These are phyloP conservation scores for Myotis findleyi DNA, from an alignment of 2,797 vertebrate species.

Conservation along the genomic window DNA sequence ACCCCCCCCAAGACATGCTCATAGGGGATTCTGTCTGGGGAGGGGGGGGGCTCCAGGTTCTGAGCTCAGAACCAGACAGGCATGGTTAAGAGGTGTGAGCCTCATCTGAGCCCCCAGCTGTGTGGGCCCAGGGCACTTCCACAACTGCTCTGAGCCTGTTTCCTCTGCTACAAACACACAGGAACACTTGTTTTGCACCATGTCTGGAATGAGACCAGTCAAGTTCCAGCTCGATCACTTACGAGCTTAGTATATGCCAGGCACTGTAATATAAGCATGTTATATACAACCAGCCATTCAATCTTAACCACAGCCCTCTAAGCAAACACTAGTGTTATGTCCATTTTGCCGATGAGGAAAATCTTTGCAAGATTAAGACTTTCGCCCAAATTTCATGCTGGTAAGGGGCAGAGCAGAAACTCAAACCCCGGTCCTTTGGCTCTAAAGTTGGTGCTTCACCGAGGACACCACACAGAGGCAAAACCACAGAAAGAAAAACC, in stretches of 20 bases:
- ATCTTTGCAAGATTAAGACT: not conserved
- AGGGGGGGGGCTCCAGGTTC: not conserved
- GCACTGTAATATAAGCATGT: not conserved
- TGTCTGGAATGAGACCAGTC: not conserved
- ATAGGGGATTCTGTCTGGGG: not conserved
- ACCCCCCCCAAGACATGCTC: accelerated
- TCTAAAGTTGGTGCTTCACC: not conserved
- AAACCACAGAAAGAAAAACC: not conserved
- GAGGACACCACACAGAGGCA: not conserved
- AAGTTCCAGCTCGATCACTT: not conserved
- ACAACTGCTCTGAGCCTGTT: not conserved
- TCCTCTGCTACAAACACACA: not conserved
- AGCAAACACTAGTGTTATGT: not conserved
- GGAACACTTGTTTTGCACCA: not conserved
- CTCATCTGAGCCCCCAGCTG: not conserved
- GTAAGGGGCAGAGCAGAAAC: not conserved
- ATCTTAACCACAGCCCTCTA: not conserved
- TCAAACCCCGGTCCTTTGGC: not conserved
- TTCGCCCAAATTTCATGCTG: not conserved
- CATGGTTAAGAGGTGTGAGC: not conserved
- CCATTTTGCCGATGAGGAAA: not conserved
- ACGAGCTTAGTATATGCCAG: not conserved
- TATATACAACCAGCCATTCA: not conserved
- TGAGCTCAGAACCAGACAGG: not conserved
- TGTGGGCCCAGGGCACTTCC: not conserved